A percentile compares a stretch with the other conserved stretches of the same genome.
phyloP scores from a whole-genome alignment of 2,888 invertebrate genomes.

The Epiblema foenella region DNA sequence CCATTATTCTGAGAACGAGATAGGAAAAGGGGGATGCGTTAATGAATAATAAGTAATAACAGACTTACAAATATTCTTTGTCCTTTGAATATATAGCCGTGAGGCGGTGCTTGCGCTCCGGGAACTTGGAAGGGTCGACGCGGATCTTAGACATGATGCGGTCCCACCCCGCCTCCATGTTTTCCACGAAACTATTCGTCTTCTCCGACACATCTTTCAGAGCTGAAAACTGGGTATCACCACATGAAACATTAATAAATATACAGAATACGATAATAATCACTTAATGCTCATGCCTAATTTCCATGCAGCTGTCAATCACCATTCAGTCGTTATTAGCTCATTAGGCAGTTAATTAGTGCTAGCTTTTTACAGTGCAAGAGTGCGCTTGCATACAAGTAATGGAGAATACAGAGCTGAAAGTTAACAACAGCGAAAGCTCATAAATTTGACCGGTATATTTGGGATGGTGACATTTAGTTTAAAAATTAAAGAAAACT shows the following conservation, averaged over 20 bases:
- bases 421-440: not conserved
- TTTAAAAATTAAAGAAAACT: not conserved
- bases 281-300: constrained; percentile 5
- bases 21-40: too few species aligned
- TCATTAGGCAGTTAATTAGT: not conserved
- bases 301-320: constrained; percentile 20
- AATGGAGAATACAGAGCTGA: not conserved
- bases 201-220: constrained; percentile 86
- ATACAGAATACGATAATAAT: not conserved
- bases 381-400: not conserved
- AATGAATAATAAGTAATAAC: not conserved
- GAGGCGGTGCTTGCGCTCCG: constrained; percentile 90
- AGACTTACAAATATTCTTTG: constrained; percentile 94
- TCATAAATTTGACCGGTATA: not conserved
- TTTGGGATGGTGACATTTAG: not conserved
- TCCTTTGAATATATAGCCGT: constrained; percentile 96
- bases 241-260: not conserved
- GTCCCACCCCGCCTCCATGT: constrained; percentile 84
- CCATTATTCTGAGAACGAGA: too few species aligned
- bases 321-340: constrained; percentile 7
- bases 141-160: constrained; percentile 85
- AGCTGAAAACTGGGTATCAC: constrained; percentile 84
- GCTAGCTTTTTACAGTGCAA: constrained; percentile 10
- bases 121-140: constrained; percentile 90
- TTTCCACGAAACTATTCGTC: constrained; percentile 84